A percentile compares a stretch with the other conserved stretches of the same genome.
Evolutionary conservation across 2,888 invertebrate genomes (phyloP).

Genomic region (Sminthurides aquaticus): DNA sequence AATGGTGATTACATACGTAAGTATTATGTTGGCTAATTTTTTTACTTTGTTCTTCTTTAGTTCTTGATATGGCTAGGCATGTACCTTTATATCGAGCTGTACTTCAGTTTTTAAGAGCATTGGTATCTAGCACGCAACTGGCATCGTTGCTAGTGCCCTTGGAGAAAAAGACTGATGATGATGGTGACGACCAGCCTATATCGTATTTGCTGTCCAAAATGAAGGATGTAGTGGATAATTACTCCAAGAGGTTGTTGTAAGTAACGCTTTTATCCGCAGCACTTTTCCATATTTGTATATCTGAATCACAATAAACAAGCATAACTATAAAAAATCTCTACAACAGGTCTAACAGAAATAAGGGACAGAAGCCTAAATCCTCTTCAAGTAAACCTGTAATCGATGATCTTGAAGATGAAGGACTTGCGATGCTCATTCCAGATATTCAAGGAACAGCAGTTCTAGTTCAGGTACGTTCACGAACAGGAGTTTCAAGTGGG

Average conservation of each 20-base stretch:
- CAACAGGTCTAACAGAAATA: constrained; percentile 8
- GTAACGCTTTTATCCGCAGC: constrained; percentile 43
- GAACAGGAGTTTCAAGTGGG: not conserved
- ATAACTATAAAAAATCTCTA: too few relatives aligned
- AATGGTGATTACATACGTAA: too few relatives aligned
- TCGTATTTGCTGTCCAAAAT: constrained; percentile 73
- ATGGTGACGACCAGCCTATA: constrained; percentile 56
- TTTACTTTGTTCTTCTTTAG: too few relatives aligned
- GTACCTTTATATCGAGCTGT: constrained; percentile 85
- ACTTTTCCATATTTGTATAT: too few relatives aligned
- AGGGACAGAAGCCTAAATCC: constrained; percentile 41
- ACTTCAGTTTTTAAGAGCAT: constrained; percentile 69
- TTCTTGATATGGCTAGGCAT: constrained; percentile 93
- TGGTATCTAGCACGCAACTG: constrained; percentile 58
- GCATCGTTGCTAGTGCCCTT: constrained; percentile 60
- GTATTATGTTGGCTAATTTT: too few relatives aligned
- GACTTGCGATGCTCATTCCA: constrained; percentile 76
- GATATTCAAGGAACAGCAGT: constrained; percentile 67
- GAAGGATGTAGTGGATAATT: constrained; percentile 86
- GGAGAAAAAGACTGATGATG: constrained; percentile 12
- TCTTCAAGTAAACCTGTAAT: constrained; percentile 46
- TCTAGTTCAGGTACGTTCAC: constrained; percentile 47
- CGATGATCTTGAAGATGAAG: constrained; percentile 76
- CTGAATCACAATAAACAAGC: too few relatives aligned
- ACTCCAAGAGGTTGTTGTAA: constrained; percentile 74